Base-by-base conservation (phyloP, 2,888 invertebrate genomes). In the Diabrotica balteata region DNA sequence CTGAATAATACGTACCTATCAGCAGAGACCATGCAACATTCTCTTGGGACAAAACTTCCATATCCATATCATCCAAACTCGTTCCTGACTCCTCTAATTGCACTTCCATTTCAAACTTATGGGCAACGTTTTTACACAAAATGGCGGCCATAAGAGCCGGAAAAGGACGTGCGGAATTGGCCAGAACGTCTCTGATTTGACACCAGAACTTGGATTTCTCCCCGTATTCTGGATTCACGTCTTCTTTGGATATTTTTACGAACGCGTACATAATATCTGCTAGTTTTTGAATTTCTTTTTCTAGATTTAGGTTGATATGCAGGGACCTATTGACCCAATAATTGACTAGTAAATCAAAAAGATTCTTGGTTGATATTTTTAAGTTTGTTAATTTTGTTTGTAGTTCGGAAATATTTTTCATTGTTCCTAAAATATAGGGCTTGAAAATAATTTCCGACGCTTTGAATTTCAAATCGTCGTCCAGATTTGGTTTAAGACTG, bases 21-120 rank as follows among this genome's bases (percentile, higher is more conserved):
- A 97, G 85, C 58, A 95, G 85, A 11, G 93, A 92, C 94, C 97
- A 97, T 80, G 93, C 91, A 52, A 95, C 92, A 76, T 91, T 90
- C 80, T 97, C 97, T 73, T 92, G 90, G 2, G 94, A 92, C 62
- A 96, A 89, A 53, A 88, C 85, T 58, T 87, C 90, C 54, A 82
- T 79, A 57, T 87, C 90, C 54, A 82, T 79, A 68, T 81, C 84
- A 79, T 85, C 82, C 79, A 78, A 66, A 66, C 76, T 76, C 32
- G 74, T 75, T 5, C 73, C 73, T 9, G 79, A 75, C 51, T 79
- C 77, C 61, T 69, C 78, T 57, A 74, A 72, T 51, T 86, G 85
- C 63, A 81, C 82, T 64, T 83, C 84, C 52, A 74, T 80, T 75
- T 88, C 88, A 9, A 87, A 77, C 59, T 81, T 83, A 58, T 86